These are phyloP conservation scores for Tridacna crocea DNA, from an alignment of 2,888 invertebrate genomes.

Conservation along the genomic window DNA sequence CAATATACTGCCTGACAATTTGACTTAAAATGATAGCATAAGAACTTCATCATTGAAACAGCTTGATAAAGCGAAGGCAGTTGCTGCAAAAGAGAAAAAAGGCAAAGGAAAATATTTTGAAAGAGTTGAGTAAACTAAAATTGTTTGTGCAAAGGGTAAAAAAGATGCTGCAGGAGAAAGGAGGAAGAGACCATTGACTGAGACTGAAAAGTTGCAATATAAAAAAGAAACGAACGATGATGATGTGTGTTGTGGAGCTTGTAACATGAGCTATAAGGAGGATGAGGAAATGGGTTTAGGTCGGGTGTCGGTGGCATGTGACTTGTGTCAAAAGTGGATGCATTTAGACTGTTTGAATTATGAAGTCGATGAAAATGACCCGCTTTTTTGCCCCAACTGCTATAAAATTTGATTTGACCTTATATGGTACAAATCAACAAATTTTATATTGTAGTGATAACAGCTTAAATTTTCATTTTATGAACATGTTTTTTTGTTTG, in stretches of 20 bases:
- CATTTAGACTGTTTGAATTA: conserved; percentile 2
- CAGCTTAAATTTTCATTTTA: too few species aligned
- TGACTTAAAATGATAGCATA: conserved; percentile 15
- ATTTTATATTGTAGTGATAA: too few species aligned
- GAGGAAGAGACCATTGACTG: too few species aligned
- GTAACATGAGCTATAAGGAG: conserved; percentile 12
- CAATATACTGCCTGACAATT: conserved; percentile 6
- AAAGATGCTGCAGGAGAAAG: too few species aligned
- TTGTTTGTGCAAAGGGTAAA: too few species aligned
- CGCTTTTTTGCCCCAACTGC: conserved; percentile 15
- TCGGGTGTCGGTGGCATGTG: conserved; percentile 9
- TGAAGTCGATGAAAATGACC: background rate
- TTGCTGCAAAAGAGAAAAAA: too few species aligned
- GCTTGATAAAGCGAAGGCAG: background rate
- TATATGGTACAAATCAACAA: background rate
- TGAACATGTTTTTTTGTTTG: too few species aligned
- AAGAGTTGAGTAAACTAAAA: too few species aligned
- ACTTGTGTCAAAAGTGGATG: conserved; percentile 11
- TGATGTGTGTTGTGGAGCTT: background rate
- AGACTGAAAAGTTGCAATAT: background rate
- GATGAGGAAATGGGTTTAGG: background rate
- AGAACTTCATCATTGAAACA: conserved; percentile 1
- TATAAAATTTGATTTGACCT: background rate
- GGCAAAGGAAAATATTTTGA: background rate
- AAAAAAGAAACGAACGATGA: background rate